Evolutionary conservation across 2,888 invertebrate species (phyloP), one percentile per base, ranked within the genome.

Genomic region (Hydraecia micacea): DNA sequence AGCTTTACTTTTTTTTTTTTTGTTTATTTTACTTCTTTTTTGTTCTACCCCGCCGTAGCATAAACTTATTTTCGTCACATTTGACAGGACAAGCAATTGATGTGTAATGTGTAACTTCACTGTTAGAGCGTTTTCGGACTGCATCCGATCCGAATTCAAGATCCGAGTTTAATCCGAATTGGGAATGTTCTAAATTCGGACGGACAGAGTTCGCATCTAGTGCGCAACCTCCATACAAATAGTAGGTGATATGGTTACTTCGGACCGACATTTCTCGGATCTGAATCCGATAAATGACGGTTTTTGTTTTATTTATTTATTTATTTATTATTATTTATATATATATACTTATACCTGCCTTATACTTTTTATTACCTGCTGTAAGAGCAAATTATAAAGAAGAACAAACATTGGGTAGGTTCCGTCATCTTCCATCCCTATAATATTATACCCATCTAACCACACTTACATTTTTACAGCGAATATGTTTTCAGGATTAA

Each of bases 401-500:
- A 39, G 13, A 62, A 71, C 13, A 21, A 28, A 36, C 13, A 70
- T 55, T 36, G 7, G 36, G 55, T 36, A 36, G 55, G 55, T 18
- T 18, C 36, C 0, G 18, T n/a, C 25, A 69, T 52, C 5, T 36
- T 55, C 11, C 36, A 18, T 11, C 21, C 11, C n/a, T n/a, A n/a
- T 28, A 11, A 11, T 11, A 25, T 55, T 4, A 25, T 55, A n/a
- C 25, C n/a, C 55, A 39, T 8, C 28, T 39, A 36, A 63, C 25
- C 46, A 25, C 39, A 67, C 25, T 39, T 36, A 36, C 1, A 32
- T 39, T 67, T 76, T 69, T 77, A 62, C 28, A 46, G 82, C 52
- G 7, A 67, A 73, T 71, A 42, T 80, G 21, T 83, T 88, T 88
- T 85, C 88, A 88, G 88, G 74, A 62, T 42, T 88, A 71, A 42